Base-by-base conservation (phyloP, 2,888 invertebrate species). In the Saturnia japonica region DNA sequence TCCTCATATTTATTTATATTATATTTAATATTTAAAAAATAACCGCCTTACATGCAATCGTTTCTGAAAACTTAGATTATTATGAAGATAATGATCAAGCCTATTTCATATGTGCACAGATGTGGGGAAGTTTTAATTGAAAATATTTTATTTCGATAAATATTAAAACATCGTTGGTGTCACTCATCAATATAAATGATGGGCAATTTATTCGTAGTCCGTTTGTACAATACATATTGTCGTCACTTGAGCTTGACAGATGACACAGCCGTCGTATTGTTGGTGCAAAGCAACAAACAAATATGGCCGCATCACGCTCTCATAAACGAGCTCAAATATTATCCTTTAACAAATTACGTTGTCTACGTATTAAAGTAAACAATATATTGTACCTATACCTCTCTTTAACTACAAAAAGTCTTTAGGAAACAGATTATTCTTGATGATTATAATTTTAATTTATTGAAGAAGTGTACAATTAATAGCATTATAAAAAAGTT, bases 231-330 rank as follows among this genome's bases (percentile, higher is more conserved):
- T 83, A 81, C 80, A 80, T 86, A 85, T 85, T 90, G 90, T 90
- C 89, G 86, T 87, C 86, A 81, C 88, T 90, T 91, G 89, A 91
- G 91, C 92, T 84, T 91, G 91, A 92, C 88, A 87, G 90, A 92
- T 91, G 88, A 87, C 85, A 84, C 73, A 64, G 71, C 80, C 83
- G 81, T 81, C 82, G 86, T 84, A 85, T 85, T 86, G 85, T 86
- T 82, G 79, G 77, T 77, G 82, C 85, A 84, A 80, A 88, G 86
- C 84, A 87, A 87, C 89, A 90, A 90, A 91, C 91, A 91, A 91
- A 92, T 91, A 91, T 87, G 89, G 86, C 82, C 78, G 81, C 88
- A 87, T 89, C 90, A 89, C 85, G 88, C 86, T 86, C 87, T 87
- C 88, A 90, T 91, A 90, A 91, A 88, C 88, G 89, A 82, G 88